A percentile compares a stretch with the other conserved stretches of the same genome.
phyloP scores from a whole-genome alignment of 1,140 invertebrate species.

The Batillaria attramentaria region DNA sequence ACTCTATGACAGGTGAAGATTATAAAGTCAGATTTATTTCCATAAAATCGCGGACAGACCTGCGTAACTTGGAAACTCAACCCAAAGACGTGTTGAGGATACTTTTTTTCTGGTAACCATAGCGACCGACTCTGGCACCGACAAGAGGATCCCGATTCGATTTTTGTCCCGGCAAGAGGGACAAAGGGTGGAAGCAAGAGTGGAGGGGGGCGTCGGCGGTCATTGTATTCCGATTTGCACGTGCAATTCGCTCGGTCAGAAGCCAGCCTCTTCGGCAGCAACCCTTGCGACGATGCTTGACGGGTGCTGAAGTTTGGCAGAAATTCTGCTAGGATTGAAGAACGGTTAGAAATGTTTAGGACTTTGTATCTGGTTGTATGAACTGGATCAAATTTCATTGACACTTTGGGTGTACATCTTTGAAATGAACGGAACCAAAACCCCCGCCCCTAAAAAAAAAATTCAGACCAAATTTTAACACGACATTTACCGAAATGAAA shows the following conservation, averaged over 20 bases:
- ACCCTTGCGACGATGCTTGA: not conserved
- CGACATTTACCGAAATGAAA: no score
- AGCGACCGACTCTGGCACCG: not conserved
- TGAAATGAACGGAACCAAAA: not conserved
- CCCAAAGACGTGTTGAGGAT: not conserved
- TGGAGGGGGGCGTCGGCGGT: not conserved
- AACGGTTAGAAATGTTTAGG: no score
- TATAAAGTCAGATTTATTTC: not conserved
- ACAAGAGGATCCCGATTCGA: not conserved
- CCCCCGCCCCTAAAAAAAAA: no score
- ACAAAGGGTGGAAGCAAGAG: slow-evolving; percentile 1
- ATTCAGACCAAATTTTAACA: no score
- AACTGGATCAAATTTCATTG: not conserved
- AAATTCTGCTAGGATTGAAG: no score
- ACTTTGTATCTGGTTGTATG: not conserved
- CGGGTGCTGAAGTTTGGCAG: not conserved
- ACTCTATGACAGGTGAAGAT: not conserved
- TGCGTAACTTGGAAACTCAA: not conserved
- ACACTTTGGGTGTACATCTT: not conserved
- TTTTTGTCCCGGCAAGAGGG: not conserved
- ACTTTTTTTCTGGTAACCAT: not conserved
- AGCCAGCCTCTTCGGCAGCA: not conserved
- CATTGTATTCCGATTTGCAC: not conserved
- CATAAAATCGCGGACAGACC: no score
- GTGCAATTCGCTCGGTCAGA: not conserved